Evolutionary conservation across 1,140 invertebrate species (phyloP).

Genomic region (Calephelis nemesis): DNA sequence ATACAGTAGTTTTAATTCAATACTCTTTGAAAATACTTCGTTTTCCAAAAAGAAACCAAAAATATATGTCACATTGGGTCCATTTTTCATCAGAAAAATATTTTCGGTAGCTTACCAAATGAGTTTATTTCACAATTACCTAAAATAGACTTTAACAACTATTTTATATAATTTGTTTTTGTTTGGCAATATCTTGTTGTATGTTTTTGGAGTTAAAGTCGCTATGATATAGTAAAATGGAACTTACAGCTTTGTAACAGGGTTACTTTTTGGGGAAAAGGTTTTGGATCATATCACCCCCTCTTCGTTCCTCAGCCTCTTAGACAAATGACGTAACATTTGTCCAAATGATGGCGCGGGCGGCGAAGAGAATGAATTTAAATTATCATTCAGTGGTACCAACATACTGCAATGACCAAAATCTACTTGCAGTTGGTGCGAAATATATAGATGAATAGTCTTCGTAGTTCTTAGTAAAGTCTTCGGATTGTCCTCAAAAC

Average conservation of each 20-base stretch:
- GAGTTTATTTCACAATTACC: slow-evolving; percentile 43
- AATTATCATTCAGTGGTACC: slow-evolving; percentile 80
- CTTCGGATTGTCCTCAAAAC: too few relatives aligned
- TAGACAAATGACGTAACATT: slow-evolving; percentile 80
- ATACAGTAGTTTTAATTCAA: slow-evolving; percentile 77
- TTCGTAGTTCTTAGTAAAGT: too few relatives aligned
- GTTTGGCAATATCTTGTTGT: slow-evolving; percentile 42
- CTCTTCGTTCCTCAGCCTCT: slow-evolving; percentile 53
- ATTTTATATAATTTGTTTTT: slow-evolving; percentile 45
- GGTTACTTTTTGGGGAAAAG: slow-evolving; percentile 34
- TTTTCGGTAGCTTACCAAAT: slow-evolving; percentile 71
- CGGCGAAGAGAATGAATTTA: slow-evolving; percentile 80
- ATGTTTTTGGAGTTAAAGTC: slow-evolving; percentile 66
- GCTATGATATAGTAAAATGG: slow-evolving; percentile 39
- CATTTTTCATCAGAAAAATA: slow-evolving; percentile 60
- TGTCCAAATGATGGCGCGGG: slow-evolving; percentile 81
- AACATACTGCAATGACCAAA: slow-evolving; percentile 69
- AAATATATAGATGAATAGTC: too few relatives aligned
- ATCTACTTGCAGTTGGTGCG: slow-evolving; percentile 50
- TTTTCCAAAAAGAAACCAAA: slow-evolving; percentile 56
- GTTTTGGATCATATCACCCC: slow-evolving; percentile 34
- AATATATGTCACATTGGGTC: slow-evolving; percentile 45
- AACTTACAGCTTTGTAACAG: slow-evolving; percentile 27
- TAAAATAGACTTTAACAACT: slow-evolving; percentile 44
- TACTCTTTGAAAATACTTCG: slow-evolving; percentile 56